Evolutionary conservation across 2,888 invertebrate genomes (phyloP).

Genomic region (Zeuzera pyrina): DNA sequence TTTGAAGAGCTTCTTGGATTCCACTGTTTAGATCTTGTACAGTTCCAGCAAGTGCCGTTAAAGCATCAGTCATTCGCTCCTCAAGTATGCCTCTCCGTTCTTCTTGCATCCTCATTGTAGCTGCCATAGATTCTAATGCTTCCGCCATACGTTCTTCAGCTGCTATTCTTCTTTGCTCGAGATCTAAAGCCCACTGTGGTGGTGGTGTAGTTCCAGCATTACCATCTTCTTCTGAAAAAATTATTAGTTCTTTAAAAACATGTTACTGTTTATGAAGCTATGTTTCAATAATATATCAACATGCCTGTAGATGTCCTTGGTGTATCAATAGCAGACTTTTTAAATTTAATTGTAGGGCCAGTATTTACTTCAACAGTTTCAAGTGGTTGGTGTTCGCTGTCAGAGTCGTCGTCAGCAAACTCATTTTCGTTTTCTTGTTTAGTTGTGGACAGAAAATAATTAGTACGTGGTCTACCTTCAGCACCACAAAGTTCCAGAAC

Average conservation of each 20-base stretch:
- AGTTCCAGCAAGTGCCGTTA: conserved; percentile 42
- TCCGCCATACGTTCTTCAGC: conserved; percentile 53
- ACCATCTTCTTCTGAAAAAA: conserved; percentile 31
- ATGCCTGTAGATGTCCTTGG: conserved; percentile 17
- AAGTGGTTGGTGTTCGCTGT: conserved; percentile 1
- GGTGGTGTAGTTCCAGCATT: conserved; percentile 36
- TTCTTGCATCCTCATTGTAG: conserved; percentile 40
- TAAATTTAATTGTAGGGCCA: conserved; percentile 11
- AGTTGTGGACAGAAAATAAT: conserved; percentile 25
- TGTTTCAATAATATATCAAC: neutral
- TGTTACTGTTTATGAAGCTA: neutral
- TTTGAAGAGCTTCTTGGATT: conserved; percentile 41
- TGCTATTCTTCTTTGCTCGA: conserved; percentile 50
- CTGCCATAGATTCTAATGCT: conserved; percentile 46
- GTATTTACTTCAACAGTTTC: conserved; percentile 14
- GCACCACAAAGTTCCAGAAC: conserved; percentile 44
- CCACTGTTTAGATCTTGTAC: conserved; percentile 48
- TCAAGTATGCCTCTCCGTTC: conserved; percentile 38
- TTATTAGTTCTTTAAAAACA: no score
- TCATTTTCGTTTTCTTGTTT: conserved; percentile 36
- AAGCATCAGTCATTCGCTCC: conserved; percentile 39
- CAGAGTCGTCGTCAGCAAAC: conserved; percentile 27
- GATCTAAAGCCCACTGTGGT: conserved; percentile 51
- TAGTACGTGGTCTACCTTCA: no score
- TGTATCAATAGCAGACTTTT: conserved; percentile 6